These are phyloP conservation scores for Bombus waltoni DNA, from an alignment of 1,140 invertebrate species.

Conservation along the genomic window DNA sequence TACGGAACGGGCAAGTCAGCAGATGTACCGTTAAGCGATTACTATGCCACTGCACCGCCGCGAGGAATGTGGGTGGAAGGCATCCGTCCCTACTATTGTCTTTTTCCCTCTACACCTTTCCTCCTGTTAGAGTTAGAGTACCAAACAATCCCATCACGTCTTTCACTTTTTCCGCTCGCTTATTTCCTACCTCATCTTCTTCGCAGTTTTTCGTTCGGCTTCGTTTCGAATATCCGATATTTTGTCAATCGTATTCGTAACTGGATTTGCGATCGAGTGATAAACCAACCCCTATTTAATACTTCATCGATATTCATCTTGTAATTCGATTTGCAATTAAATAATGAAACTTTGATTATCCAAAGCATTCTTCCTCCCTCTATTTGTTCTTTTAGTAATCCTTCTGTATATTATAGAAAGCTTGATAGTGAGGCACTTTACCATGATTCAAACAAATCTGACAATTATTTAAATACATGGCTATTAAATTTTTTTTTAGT, in stretches of 20 bases:
- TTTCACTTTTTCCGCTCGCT: constrained; percentile 1
- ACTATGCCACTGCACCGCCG: constrained; percentile 74
- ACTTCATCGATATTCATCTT: too few relatives aligned
- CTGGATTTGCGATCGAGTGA: background rate
- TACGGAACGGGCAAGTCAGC: constrained; percentile 70
- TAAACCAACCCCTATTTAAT: too few relatives aligned
- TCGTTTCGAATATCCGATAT: background rate
- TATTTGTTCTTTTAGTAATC: background rate
- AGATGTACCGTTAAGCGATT: constrained; percentile 78
- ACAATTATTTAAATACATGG: too few relatives aligned
- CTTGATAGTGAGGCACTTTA: too few relatives aligned
- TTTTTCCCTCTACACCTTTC: background rate
- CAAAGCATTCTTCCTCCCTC: background rate
- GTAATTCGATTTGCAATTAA: background rate
- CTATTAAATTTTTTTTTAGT: background rate
- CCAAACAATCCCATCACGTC: background rate
- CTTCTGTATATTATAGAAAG: too few relatives aligned
- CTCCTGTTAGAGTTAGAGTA: background rate
- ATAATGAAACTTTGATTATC: background rate
- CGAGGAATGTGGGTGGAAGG: constrained; percentile 78
- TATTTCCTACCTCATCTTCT: background rate
- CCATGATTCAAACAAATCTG: too few relatives aligned
- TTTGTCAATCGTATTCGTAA: background rate
- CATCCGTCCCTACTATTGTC: constrained; percentile 49
- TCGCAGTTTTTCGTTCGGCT: background rate